A percentile compares a stretch with the other conserved stretches of the same genome.
These are phyloP conservation scores for Balaenoptera acutorostrata DNA, from an alignment of 2,113 vertebrate species.

Conservation along the genomic window DNA sequence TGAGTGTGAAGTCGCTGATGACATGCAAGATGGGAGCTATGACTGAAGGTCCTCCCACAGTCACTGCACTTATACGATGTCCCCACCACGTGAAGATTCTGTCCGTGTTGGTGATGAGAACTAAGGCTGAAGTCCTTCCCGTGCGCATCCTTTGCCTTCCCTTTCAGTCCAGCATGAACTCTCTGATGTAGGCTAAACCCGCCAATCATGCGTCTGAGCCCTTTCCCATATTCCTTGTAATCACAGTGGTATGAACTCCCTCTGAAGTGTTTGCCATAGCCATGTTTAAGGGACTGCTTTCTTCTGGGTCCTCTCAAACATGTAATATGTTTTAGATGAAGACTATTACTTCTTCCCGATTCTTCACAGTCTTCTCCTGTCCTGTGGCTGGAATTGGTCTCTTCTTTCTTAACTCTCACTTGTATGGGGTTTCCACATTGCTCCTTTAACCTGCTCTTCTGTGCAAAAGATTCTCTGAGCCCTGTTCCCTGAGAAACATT, in stretches of 20 bases:
- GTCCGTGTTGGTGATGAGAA: neutral
- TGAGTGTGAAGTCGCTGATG: constrained; percentile 58
- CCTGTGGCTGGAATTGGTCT: neutral
- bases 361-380: neutral
- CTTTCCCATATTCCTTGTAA: constrained; percentile 26
- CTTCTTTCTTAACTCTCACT: constrained; percentile 18
- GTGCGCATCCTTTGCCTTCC: rapidly evolving
- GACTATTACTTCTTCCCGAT: neutral
- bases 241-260: neutral
- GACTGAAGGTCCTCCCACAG: constrained; percentile 53
- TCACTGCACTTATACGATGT: neutral
- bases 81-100: constrained; percentile 57
- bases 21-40: constrained; percentile 14
- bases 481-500: neutral
- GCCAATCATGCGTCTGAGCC: neutral
- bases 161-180: neutral
- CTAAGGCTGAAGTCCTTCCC: constrained; percentile 1
- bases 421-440: neutral
- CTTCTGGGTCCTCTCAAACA: constrained; percentile 40
- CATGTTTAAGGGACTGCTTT: neutral
- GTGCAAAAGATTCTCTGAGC: neutral
- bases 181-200: neutral
- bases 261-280: constrained; percentile 29
- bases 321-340: neutral
- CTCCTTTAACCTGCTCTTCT: neutral